Base-by-base conservation (phyloP, 2,113 vertebrate genomes). In the Hepsetus odoe region DNA sequence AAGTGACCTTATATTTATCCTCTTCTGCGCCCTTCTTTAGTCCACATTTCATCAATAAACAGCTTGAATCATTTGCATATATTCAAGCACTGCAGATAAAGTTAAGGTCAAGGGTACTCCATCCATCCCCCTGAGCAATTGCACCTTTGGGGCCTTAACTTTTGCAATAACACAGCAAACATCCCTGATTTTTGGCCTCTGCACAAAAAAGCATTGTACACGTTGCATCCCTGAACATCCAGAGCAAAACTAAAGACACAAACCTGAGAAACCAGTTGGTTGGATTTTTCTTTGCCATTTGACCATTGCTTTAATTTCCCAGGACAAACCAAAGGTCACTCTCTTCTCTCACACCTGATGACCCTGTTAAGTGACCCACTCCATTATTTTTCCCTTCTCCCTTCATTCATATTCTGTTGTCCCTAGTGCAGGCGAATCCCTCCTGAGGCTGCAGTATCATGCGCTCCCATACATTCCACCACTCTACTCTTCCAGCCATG, bases 361-460 rank as follows among this genome's bases (percentile, higher is more conserved):
- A 40, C 65, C 55, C 24, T 18, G 28, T 18, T 12, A 26, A 8
- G 16, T 35, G 30, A 30, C 16, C 7, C 42, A 22, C 49, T 66
- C 33, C 24, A 7, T 26, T 26, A 26, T 16, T 59, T 5, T 16
- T 61, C 8, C 59, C 33, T 55, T 55, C 32, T 76, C 61, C 16
- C 24, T 66, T 22, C 14, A 4, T 76, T 24, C 53, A 49, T 76
- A 62, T 30, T 22, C 49, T 69, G 20, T 55, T 38, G 32, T 64
- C 2, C 64, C 62, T 71, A 33, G 16, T 71, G 14, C 24, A 42
- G 22, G 28, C 18, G 61, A 55, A 80, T 49, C 22, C 20, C n/a
- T 70, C 26, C 33, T 76, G 33, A 70, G 42, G 32, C 24, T 51
- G 53, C 62, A 76, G 62, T 35, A 49, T 49, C 14, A 56, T 55